Base-by-base conservation (phyloP, 2,888 invertebrate species). In the Sphecodes monilicornis region DNA sequence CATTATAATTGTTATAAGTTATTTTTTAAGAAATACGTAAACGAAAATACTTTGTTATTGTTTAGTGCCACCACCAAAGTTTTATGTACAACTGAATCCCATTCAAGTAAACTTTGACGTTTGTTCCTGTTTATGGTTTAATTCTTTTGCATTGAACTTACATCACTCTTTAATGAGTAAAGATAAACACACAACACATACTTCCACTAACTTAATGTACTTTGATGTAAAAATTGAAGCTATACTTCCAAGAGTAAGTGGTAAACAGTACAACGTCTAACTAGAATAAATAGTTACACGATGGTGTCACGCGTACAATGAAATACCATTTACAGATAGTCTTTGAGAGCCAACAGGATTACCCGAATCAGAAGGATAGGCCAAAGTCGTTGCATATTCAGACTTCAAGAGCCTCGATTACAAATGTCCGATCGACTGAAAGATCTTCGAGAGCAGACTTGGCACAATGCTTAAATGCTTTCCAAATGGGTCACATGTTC, bases 1-100 rank as follows among this genome's bases (percentile, higher is more conserved):
- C n/a, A 13, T 57, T 57, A 57, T 64, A 82, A 80, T 68, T 81
- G 82, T 60, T 84, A 83, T 78, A 74, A 81, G 82, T 76, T n/a
- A 69, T 32, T 66, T 64, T 39, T n/a, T 36, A n/a, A 39, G 13
- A 68, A 64, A 73, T 46, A 71, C 26, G 26, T 26, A 72, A 80
- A 11, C 64, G 50, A 26, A 41, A 80, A 46, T 80, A 86, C 69
- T 73, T 57, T 75, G 5, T 68, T 26, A 71, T 57, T 68, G 96
- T 96, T 84, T 95, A 99, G 99, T 99, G 89, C 99, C 99, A 57
- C 97, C 98, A 68, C 98, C 99, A 26, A 98, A 99, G 94, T 96
- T 98, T 90, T 99, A 98, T 95, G 97, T 98, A 22, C 98, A 99
- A 93, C 95, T 99, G 43, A 98, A 99, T 95, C 99, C 99, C 0